A percentile compares a stretch with the other conserved stretches of the same genome.
These are phyloP conservation scores for Leucophenga maculata DNA, from an alignment of 2,888 invertebrate genomes.

Conservation along the genomic window DNA sequence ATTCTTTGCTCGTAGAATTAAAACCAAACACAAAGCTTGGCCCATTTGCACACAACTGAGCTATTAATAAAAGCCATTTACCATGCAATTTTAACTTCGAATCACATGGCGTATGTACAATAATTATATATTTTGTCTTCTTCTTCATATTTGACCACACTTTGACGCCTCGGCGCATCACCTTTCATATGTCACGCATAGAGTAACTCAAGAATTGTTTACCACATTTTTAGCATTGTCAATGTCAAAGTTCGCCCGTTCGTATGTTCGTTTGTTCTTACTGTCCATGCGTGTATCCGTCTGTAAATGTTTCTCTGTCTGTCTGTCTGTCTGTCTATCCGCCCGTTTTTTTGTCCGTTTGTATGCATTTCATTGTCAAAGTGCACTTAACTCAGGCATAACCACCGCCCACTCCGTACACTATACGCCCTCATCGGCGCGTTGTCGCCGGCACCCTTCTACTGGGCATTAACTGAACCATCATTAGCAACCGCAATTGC, in stretches of 20 bases:
- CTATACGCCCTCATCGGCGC: background rate
- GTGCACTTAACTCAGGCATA: conserved; percentile 21
- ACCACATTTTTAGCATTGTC: conserved; percentile 3
- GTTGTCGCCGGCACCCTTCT: background rate
- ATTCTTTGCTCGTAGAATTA: too few species aligned
- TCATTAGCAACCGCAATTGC: too few species aligned
- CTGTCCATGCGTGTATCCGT: conserved; percentile 7
- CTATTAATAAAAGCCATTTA: too few species aligned
- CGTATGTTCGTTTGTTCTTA: conserved; percentile 28
- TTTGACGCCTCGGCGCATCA: too few species aligned
- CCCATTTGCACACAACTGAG: too few species aligned
- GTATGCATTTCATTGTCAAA: background rate
- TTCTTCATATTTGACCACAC: too few species aligned
- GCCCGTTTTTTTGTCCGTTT: background rate
- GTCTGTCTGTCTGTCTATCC: background rate
- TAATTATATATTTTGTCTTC: too few species aligned
- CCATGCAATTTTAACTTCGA: too few species aligned
- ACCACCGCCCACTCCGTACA: background rate
- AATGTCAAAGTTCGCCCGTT: conserved; percentile 17
- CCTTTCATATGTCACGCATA: background rate
- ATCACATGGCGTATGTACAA: too few species aligned
- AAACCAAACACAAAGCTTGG: too few species aligned
- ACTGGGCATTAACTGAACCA: too few species aligned
- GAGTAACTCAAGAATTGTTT: background rate
- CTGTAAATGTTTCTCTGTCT: too few species aligned